Evolutionary conservation across 2,797 vertebrate genomes (phyloP).

Genomic region (Monodelphis domestica): DNA sequence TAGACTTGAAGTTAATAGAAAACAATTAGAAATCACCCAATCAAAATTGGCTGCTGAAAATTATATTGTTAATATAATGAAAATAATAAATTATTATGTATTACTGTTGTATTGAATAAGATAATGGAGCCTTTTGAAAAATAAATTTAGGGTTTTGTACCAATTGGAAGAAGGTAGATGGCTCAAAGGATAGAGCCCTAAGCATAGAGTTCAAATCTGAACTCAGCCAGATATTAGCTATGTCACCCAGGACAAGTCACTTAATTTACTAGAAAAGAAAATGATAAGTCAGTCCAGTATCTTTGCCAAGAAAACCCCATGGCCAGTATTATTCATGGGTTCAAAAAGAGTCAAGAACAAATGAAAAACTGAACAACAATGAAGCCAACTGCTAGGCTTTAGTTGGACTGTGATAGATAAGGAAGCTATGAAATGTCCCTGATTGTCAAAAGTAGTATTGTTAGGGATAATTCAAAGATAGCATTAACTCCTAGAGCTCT

Average conservation of each 20-base stretch:
- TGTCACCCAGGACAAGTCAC: background rate
- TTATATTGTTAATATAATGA: slow-evolving; percentile 64
- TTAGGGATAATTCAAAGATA: slow-evolving; percentile 20
- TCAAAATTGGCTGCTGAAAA: slow-evolving; percentile 53
- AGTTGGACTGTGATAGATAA: background rate
- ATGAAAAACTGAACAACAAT: too few relatives aligned
- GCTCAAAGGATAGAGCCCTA: background rate
- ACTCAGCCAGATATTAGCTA: background rate
- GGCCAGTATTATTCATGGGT: background rate
- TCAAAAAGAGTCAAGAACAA: background rate
- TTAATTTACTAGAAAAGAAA: background rate
- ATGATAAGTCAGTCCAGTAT: background rate
- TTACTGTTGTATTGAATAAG: slow-evolving; percentile 44
- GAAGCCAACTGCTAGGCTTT: slow-evolving; percentile 19
- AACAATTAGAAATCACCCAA: slow-evolving; percentile 55
- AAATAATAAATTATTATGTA: slow-evolving; percentile 47
- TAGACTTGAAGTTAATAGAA: slow-evolving; percentile 50
- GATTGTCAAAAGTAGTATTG: background rate
- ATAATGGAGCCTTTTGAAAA: slow-evolving; percentile 52
- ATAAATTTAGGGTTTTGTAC: slow-evolving; percentile 53
- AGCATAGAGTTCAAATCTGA: background rate
- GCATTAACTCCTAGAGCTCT: background rate
- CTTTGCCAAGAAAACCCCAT: background rate
- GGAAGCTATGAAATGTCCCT: slow-evolving; percentile 24
- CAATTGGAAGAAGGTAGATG: background rate